Percentiles rank a stretch among this genome's conserved stretches.
Conservation (phyloP, 2,797 vertebrate species). For the Catostomus latipinnis region DNA sequence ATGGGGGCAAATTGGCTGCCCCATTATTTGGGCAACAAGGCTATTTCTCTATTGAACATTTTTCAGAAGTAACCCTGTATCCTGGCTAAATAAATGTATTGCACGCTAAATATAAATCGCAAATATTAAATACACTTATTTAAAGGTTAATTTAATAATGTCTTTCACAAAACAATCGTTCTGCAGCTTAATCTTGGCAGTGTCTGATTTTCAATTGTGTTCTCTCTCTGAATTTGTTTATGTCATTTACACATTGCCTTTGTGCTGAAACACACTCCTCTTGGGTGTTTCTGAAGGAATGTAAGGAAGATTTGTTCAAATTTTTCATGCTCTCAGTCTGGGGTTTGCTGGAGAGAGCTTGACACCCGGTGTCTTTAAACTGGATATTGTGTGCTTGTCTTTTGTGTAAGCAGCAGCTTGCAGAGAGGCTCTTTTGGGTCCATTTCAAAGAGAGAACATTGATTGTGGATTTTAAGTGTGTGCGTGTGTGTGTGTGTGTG, state of each 20-base stretch:
- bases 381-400: slow-evolving; percentile 11
- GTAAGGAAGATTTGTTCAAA: slow-evolving; percentile 70
- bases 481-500: slow-evolving; percentile 12
- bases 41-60: too few species aligned
- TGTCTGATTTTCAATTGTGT: slow-evolving; percentile 23
- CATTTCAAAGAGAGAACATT: slow-evolving; percentile 26
- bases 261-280: slow-evolving; percentile 35
- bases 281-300: slow-evolving; percentile 66
- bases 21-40: too few species aligned
- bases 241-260: slow-evolving; percentile 46
- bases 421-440: slow-evolving; percentile 12
- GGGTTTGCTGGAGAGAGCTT: slow-evolving; percentile 34
- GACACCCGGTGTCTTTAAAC: slow-evolving; percentile 44
- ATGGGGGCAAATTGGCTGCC: too few species aligned
- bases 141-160: not conserved
- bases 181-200: slow-evolving; percentile 6
- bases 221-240: slow-evolving; percentile 44
- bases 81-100: too few species aligned
- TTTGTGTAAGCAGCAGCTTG: slow-evolving; percentile 30
- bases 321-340: slow-evolving; percentile 55
- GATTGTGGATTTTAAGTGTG: slow-evolving; percentile 17
- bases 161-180: not conserved
- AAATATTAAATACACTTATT: not conserved
- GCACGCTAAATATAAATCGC: too few species aligned
- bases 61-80: too few species aligned